Percentiles rank a stretch among this genome's conserved stretches.
phyloP scores from a whole-genome alignment of 2,797 vertebrate genomes.

The Chelidonichthys spinosus region DNA sequence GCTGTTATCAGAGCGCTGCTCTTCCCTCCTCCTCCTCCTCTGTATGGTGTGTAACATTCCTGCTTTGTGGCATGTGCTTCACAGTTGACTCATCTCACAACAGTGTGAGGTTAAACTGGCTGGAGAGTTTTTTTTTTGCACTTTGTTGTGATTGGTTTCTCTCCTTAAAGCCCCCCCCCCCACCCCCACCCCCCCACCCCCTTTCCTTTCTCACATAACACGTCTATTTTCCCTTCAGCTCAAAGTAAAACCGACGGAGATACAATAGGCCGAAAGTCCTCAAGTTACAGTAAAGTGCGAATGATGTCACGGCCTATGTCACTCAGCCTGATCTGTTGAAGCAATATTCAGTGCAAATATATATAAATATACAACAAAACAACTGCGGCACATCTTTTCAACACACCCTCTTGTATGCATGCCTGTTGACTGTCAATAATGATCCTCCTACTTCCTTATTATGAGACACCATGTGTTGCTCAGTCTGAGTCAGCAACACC shows the following conservation, averaged over 20 bases:
- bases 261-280: slow-evolving; percentile 24
- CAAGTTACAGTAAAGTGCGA: slow-evolving; percentile 55
- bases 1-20: slow-evolving; percentile 63
- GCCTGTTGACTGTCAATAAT: slow-evolving; percentile 38
- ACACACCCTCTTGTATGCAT: slow-evolving; percentile 42
- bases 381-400: slow-evolving; percentile 34
- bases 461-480: slow-evolving; percentile 37
- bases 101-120: slow-evolving; percentile 76
- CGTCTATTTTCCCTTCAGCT: slow-evolving; percentile 46
- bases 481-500: slow-evolving; percentile 68
- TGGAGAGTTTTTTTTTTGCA: slow-evolving; percentile 75
- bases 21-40: slow-evolving; percentile 36
- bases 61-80: slow-evolving; percentile 67
- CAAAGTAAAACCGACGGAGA: slow-evolving; percentile 38
- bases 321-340: slow-evolving; percentile 16
- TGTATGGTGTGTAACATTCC: slow-evolving; percentile 70
- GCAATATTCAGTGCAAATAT: neutral
- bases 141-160: slow-evolving; percentile 66
- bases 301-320: slow-evolving; percentile 61
- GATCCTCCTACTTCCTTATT: slow-evolving; percentile 42
- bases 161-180: slow-evolving; percentile 21
- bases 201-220: slow-evolving; percentile 52
- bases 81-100: slow-evolving; percentile 81
- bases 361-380: slow-evolving; percentile 52
- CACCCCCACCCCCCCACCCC: slow-evolving; percentile 29